A percentile compares a stretch with the other conserved stretches of the same genome.
Evolutionary conservation across 2,888 invertebrate genomes (phyloP).

Genomic region (Agrenia bidenticulata): DNA sequence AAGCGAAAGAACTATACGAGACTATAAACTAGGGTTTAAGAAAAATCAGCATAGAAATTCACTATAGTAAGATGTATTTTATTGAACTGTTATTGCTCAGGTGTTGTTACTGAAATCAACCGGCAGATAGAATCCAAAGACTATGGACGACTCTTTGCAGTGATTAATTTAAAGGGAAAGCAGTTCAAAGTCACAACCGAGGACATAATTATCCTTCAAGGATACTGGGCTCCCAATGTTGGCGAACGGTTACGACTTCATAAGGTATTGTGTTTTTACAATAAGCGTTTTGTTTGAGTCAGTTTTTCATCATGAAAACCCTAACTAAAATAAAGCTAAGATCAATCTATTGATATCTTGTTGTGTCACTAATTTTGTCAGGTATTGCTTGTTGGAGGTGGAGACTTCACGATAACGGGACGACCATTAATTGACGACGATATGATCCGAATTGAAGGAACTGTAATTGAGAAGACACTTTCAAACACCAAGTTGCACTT

Average conservation of each 20-base stretch:
- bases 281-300: no score
- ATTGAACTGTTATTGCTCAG: no score
- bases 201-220: conserved; percentile 80
- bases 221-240: conserved; percentile 77
- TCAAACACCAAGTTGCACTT: conserved; percentile 78
- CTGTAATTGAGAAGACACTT: conserved; percentile 78
- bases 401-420: conserved; percentile 79
- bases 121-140: conserved; percentile 62
- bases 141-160: conserved; percentile 73
- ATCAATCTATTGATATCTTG: background rate
- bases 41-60: background rate
- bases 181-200: conserved; percentile 82
- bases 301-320: no score
- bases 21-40: no score
- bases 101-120: conserved; percentile 67
- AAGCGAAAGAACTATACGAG: no score
- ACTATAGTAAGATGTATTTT: conserved; percentile 1
- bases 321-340: background rate
- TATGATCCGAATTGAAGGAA: conserved; percentile 73
- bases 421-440: conserved; percentile 74
- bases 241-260: conserved; percentile 79
- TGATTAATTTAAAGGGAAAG: conserved; percentile 76
- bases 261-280: conserved; percentile 67
- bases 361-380: conserved; percentile 45
- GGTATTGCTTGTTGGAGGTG: conserved; percentile 72